Conservation (phyloP, 2,113 vertebrate genomes). For the Lophura nycthemera region DNA sequence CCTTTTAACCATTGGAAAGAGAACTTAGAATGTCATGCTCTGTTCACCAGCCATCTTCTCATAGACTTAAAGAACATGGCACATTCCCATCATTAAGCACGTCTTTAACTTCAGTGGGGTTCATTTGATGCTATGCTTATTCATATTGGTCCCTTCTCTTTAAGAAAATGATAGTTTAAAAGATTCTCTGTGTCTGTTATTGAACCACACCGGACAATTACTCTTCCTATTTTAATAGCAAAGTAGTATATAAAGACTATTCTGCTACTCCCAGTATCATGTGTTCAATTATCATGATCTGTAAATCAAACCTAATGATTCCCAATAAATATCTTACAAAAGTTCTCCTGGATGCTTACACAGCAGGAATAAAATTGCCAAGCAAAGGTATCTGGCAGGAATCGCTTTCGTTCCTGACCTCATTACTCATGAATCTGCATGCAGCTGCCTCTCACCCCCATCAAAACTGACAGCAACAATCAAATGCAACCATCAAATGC, state of each 20-base stretch:
- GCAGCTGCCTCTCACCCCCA: slow-evolving; percentile 36
- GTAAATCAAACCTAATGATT: slow-evolving; percentile 14
- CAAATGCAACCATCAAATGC: not conserved
- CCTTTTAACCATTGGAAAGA: not conserved
- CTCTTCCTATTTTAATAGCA: slow-evolving; percentile 4
- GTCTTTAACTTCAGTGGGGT: not conserved
- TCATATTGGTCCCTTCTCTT: not conserved
- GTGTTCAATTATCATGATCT: not conserved
- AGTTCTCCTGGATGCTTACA: not conserved
- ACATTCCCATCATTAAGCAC: not conserved
- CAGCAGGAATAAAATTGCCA: slow-evolving; percentile 25
- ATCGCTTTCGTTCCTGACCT: slow-evolving; percentile 1
- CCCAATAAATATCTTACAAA: not conserved
- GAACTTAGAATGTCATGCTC: not conserved
- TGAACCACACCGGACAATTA: not conserved
- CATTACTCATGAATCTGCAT: slow-evolving; percentile 29
- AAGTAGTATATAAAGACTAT: not conserved
- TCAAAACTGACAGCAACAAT: not conserved
- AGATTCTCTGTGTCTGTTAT: not conserved
- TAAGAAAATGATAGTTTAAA: not conserved
- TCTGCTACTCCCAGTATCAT: not conserved
- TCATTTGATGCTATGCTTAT: not conserved
- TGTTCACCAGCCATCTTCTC: not conserved
- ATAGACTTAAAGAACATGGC: not conserved
- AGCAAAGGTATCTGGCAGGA: slow-evolving; percentile 43